These are phyloP conservation scores for Oryzias melastigma DNA, from an alignment of 2,113 vertebrate species.

Conservation along the genomic window DNA sequence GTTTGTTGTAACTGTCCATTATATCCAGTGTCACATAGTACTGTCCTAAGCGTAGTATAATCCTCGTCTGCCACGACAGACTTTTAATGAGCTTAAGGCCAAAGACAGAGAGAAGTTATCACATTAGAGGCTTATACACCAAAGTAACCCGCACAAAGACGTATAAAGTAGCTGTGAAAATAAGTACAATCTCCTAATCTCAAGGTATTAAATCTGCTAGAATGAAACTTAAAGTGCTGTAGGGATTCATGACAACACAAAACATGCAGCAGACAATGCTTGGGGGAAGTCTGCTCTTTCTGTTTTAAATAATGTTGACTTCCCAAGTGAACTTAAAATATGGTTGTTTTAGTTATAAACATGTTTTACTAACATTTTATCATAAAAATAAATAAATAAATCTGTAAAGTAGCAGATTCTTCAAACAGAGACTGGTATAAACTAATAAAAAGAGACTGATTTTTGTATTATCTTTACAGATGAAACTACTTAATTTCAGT, in stretches of 20 bases:
- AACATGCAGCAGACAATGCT: neutral
- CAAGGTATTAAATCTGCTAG: constrained; percentile 39
- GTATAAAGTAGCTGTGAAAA: constrained; percentile 64
- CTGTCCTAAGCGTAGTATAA: constrained; percentile 68
- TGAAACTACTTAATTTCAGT: constrained; percentile 26
- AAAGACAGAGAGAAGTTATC: constrained; percentile 75
- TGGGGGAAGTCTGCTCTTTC: neutral
- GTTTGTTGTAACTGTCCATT: constrained; percentile 38
- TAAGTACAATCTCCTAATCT: constrained; percentile 62
- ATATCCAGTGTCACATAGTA: constrained; percentile 46
- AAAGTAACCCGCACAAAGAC: constrained; percentile 69
- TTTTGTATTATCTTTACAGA: constrained; percentile 5
- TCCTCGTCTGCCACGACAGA: constrained; percentile 77
- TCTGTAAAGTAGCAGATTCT: neutral
- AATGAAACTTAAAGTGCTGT: constrained; percentile 28
- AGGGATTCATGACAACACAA: constrained; percentile 10
- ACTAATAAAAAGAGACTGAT: neutral
- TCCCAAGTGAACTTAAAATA: neutral
- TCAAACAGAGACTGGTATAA: no score
- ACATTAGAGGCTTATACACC: constrained; percentile 69
- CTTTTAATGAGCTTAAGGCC: constrained; percentile 75
- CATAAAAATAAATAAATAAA: no score
- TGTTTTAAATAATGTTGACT: neutral
- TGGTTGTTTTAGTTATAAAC: neutral
- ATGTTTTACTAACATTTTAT: no score